These are phyloP conservation scores for Tortrix viridana DNA, from an alignment of 2,888 invertebrate genomes.

Conservation along the genomic window DNA sequence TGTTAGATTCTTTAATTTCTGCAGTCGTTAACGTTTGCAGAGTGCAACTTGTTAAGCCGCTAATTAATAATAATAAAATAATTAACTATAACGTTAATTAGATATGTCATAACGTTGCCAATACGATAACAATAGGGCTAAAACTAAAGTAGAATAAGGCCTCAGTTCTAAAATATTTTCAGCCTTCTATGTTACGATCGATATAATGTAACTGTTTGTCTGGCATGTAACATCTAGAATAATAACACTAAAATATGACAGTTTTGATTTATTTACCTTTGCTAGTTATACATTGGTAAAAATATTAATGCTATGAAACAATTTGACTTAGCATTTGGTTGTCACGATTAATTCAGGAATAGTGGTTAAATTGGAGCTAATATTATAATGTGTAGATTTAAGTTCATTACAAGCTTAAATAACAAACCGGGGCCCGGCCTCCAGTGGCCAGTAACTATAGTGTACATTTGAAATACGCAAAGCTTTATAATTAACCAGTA, in stretches of 20 bases:
- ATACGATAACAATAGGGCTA: too few species aligned
- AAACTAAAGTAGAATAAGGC: too few species aligned
- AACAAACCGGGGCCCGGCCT: slow-evolving; percentile 41
- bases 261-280: slow-evolving; percentile 83
- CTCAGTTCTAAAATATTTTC: too few species aligned
- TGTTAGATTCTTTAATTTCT: too few species aligned
- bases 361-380: slow-evolving; percentile 63
- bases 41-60: too few species aligned
- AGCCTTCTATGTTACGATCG: too few species aligned
- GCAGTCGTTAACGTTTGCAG: too few species aligned
- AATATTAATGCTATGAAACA: slow-evolving; percentile 82
- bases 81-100: too few species aligned
- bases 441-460: slow-evolving; percentile 27
- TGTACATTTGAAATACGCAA: slow-evolving; percentile 59
- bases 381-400: slow-evolving; percentile 47
- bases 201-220: too few species aligned
- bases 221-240: slow-evolving; percentile 13
- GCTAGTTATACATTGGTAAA: slow-evolving; percentile 83
- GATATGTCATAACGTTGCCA: too few species aligned
- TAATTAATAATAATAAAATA: too few species aligned
- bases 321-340: slow-evolving; percentile 81
- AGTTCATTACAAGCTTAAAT: slow-evolving; percentile 51
- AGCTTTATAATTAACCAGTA: slow-evolving; percentile 72
- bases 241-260: slow-evolving; percentile 50
- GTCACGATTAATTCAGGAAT: slow-evolving; percentile 70